phyloP scores from a whole-genome alignment of 1,140 invertebrate genomes.

The Agrypnia vestita region DNA sequence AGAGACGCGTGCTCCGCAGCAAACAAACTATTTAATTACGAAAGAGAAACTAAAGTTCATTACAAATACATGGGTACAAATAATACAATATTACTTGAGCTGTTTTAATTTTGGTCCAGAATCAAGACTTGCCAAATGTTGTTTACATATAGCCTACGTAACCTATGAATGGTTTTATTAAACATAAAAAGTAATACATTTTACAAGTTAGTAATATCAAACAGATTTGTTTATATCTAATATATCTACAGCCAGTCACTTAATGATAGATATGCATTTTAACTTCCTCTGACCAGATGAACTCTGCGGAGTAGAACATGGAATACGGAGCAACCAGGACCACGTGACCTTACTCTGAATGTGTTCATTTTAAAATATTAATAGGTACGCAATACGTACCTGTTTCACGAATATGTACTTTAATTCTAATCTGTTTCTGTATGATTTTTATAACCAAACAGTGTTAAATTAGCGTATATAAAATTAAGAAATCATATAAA shows the following conservation, averaged over 20 bases:
- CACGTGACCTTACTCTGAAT: no score
- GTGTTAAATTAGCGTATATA: no score
- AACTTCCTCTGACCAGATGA: constrained; percentile 10
- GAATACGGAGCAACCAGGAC: not conserved
- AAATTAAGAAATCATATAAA: no score
- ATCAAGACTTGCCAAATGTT: constrained; percentile 54
- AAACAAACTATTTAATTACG: no score
- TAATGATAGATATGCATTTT: constrained; percentile 60
- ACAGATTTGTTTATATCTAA: constrained; percentile 31
- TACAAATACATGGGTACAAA: constrained; percentile 1
- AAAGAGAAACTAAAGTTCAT: not conserved
- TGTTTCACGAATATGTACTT: no score
- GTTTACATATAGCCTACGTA: constrained; percentile 44
- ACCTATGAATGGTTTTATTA: constrained; percentile 42
- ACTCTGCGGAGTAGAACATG: not conserved
- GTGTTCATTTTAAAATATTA: no score
- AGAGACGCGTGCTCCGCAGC: no score
- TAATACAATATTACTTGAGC: constrained; percentile 49
- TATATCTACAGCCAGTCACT: constrained; percentile 60
- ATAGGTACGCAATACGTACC: no score
- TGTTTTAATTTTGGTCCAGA: constrained; percentile 60
- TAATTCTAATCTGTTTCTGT: no score
- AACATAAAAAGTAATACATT: constrained; percentile 46
- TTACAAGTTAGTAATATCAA: constrained; percentile 41
- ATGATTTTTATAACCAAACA: not conserved